Evolutionary conservation across 1,140 invertebrate species (phyloP).

Genomic region (Neelides sp.): DNA sequence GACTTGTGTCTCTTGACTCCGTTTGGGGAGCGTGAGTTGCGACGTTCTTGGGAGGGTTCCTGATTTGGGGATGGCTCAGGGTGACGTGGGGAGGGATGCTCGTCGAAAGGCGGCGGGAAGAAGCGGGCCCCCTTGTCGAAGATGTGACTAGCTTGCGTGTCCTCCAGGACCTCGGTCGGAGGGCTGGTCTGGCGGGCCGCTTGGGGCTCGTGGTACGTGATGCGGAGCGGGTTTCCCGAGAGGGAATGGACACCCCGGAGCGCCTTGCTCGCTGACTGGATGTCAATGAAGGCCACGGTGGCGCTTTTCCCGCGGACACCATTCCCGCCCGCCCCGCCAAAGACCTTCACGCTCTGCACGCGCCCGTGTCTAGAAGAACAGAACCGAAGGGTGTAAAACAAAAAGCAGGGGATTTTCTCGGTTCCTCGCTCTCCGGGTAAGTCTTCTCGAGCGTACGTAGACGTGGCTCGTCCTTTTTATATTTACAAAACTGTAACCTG

Average conservation of each 20-base stretch:
- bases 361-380: slow-evolving; percentile 72
- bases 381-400: slow-evolving; percentile 13
- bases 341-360: slow-evolving; percentile 87
- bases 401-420: neutral
- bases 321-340: slow-evolving; percentile 41
- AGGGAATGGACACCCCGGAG: slow-evolving; percentile 77
- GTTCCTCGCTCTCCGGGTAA: neutral
- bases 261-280: slow-evolving; percentile 86
- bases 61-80: slow-evolving; percentile 29
- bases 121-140: neutral
- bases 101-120: neutral
- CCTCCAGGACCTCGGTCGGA: neutral
- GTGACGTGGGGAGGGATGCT: slow-evolving; percentile 7
- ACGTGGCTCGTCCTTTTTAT: neutral
- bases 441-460: neutral
- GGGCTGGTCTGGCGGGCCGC: slow-evolving; percentile 45
- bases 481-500: neutral
- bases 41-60: slow-evolving; percentile 27
- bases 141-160: neutral
- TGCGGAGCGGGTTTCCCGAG: slow-evolving; percentile 46
- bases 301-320: slow-evolving; percentile 52
- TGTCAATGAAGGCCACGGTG: slow-evolving; percentile 91
- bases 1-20: slow-evolving; percentile 31
- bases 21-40: too few species aligned
- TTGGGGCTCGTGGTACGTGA: slow-evolving; percentile 82